A percentile compares a stretch with the other conserved stretches of the same genome.
These are phyloP conservation scores for Drosophila atroscutellata DNA, from an alignment of 2,888 invertebrate genomes.

Conservation along the genomic window DNA sequence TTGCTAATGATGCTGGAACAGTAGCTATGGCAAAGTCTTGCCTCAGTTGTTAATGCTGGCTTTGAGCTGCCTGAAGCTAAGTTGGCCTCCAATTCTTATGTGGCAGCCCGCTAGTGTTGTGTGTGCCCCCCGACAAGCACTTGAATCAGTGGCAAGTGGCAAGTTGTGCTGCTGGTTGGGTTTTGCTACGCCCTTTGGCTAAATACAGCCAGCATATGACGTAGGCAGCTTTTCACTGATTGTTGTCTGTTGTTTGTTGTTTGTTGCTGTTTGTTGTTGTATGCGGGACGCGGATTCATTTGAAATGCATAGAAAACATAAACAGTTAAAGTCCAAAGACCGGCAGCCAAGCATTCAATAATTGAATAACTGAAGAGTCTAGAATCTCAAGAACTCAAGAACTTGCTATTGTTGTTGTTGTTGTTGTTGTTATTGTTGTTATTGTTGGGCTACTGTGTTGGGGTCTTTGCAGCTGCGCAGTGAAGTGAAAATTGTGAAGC, in stretches of 20 bases:
- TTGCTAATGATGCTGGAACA: slow-evolving; percentile 2
- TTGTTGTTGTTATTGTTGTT: background rate
- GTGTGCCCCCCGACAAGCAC: slow-evolving; percentile 17
- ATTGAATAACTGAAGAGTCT: slow-evolving; percentile 14
- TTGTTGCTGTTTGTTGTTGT: slow-evolving; percentile 3
- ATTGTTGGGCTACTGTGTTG: slow-evolving; percentile 12
- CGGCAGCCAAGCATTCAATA: slow-evolving; percentile 36
- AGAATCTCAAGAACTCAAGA: slow-evolving; percentile 16
- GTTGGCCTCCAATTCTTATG: background rate
- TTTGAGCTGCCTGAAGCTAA: background rate
- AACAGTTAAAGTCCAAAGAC: slow-evolving; percentile 42
- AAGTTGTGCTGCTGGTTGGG: slow-evolving; percentile 26
- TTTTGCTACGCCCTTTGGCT: slow-evolving; percentile 18
- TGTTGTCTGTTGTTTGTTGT: slow-evolving; percentile 18
- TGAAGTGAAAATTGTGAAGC: slow-evolving; percentile 10
- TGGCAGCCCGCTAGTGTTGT: background rate
- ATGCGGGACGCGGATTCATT: slow-evolving; percentile 38
- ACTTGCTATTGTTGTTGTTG: background rate
- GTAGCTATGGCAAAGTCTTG: background rate
- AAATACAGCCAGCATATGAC: slow-evolving; percentile 36
- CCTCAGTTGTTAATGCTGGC: background rate
- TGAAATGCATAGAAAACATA: slow-evolving; percentile 60
- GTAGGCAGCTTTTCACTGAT: slow-evolving; percentile 54
- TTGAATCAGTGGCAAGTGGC: slow-evolving; percentile 61
- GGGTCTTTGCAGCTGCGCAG: slow-evolving; percentile 33